Conservation (phyloP, 2,113 vertebrate species). For the Pristiophorus japonicus region DNA sequence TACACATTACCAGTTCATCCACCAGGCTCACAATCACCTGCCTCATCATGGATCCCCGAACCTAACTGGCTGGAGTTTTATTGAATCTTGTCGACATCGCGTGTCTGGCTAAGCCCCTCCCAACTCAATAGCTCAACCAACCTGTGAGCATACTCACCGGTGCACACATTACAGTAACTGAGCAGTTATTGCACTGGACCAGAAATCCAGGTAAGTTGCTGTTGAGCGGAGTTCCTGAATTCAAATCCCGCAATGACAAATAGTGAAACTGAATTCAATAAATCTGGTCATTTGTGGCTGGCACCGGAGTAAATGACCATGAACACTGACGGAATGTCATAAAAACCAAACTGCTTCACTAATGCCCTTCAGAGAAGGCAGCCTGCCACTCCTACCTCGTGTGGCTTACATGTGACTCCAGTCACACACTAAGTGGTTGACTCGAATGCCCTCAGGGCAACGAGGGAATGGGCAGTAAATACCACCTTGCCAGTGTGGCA, state of each 20-base stretch:
- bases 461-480: neutral
- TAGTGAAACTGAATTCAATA: neutral
- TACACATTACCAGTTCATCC: too few species aligned
- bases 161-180: too few species aligned
- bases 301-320: neutral
- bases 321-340: neutral
- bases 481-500: neutral
- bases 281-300: neutral
- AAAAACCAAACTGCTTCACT: neutral
- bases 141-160: too few species aligned
- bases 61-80: too few species aligned
- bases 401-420: neutral
- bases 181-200: neutral
- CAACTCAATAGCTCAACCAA: too few species aligned
- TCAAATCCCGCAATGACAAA: neutral
- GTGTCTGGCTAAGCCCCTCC: too few species aligned
- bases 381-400: neutral
- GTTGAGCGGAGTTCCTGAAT: neutral
- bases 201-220: neutral
- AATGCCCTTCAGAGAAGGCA: neutral
- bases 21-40: too few species aligned
- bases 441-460: neutral
- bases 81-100: too few species aligned
- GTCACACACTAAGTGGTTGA: neutral
- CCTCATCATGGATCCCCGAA: too few species aligned